phyloP scores from a whole-genome alignment of 2,888 invertebrate species.

The Sarcophaga rosellei region DNA sequence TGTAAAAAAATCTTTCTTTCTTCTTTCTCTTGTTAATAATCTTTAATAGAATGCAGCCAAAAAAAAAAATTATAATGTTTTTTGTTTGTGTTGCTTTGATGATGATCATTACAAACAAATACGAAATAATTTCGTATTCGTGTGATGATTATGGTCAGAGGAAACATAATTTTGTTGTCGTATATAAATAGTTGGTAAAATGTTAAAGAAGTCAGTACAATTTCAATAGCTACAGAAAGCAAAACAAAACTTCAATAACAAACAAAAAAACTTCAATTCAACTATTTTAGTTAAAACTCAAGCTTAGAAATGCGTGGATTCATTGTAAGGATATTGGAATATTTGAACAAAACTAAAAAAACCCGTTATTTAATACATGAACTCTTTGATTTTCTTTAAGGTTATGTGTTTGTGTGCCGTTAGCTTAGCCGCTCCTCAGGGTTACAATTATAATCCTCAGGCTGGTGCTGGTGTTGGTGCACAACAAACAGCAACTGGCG shows the following conservation, averaged over 20 bases:
- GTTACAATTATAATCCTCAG: conserved; percentile 77
- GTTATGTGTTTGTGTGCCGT: conserved; percentile 78
- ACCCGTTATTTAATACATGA: not conserved
- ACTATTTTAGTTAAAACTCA: conserved; percentile 72
- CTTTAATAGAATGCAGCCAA: conserved; percentile 21
- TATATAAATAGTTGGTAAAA: conserved; percentile 74
- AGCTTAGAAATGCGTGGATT: conserved; percentile 80
- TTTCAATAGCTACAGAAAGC: conserved; percentile 67
- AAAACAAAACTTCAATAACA: conserved; percentile 70
- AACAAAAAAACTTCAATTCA: conserved; percentile 64
- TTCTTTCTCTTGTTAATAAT: not conserved
- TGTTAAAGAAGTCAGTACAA: conserved; percentile 75
- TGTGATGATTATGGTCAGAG: conserved; percentile 57
- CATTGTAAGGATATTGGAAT: conserved; percentile 75
- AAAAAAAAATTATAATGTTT: not conserved
- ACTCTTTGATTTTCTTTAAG: conserved; percentile 68
- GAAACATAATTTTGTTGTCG: conserved; percentile 31
- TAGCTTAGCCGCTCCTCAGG: conserved; percentile 78
- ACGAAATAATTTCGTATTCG: conserved; percentile 17
- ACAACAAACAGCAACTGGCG: conserved; percentile 35
- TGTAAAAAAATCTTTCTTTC: not conserved
- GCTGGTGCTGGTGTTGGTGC: conserved; percentile 23
- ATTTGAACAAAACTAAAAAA: conserved; percentile 9
- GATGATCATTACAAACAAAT: conserved; percentile 23
- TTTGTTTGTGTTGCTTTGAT: conserved; percentile 8